phyloP scores from a whole-genome alignment of 2,113 vertebrate genomes.

The Chrysochloris asiatica region DNA sequence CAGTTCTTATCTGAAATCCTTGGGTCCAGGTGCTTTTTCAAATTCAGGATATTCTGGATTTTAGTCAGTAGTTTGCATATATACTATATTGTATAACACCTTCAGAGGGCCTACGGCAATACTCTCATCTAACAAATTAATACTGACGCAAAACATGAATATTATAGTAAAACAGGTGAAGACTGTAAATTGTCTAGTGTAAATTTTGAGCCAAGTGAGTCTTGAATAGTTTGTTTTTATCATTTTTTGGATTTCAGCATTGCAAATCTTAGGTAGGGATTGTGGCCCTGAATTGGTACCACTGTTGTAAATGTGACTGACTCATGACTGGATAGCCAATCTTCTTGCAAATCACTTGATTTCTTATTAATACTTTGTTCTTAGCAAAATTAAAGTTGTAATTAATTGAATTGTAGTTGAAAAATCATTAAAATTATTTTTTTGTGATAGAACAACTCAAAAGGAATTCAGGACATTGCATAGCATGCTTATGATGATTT shows the following conservation, averaged over 20 bases:
- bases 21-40: not conserved
- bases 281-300: not conserved
- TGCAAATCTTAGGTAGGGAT: too few species aligned
- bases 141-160: not conserved
- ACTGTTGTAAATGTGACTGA: not conserved
- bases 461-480: not conserved
- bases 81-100: not conserved
- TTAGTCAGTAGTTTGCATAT: not conserved
- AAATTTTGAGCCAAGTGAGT: constrained; percentile 10
- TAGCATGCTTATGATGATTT: not conserved
- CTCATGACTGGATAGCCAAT: not conserved
- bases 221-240: not conserved
- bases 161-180: not conserved
- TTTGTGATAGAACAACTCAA: not conserved
- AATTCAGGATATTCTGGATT: constrained; percentile 25
- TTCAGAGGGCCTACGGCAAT: not conserved
- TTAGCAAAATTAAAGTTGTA: not conserved
- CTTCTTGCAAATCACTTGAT: not conserved
- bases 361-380: not conserved
- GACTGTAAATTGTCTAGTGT: not conserved
- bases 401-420: constrained; percentile 19
- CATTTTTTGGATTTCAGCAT: not conserved
- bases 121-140: not conserved
- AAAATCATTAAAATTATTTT: constrained; percentile 12
- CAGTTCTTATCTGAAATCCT: not conserved